These are phyloP conservation scores for Micromys minutus DNA, from an alignment of 2,113 vertebrate species.

Conservation along the genomic window DNA sequence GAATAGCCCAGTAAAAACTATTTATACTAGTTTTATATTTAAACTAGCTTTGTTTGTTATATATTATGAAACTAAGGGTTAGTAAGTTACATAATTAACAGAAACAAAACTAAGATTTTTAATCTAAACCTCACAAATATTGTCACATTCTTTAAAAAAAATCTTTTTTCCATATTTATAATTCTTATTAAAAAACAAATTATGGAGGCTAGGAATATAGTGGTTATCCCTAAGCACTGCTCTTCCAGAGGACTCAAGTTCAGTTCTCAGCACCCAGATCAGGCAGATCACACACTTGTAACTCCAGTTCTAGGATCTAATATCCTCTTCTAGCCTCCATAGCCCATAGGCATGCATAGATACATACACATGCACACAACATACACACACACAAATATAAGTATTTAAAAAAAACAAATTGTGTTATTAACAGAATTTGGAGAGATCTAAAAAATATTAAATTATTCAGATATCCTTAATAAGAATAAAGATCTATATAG, in stretches of 20 bases:
- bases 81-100: slow-evolving; percentile 28
- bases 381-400: neutral
- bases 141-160: slow-evolving; percentile 24
- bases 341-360: neutral
- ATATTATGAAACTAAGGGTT: slow-evolving; percentile 56
- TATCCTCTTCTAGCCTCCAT: neutral
- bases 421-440: slow-evolving; percentile 47
- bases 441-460: slow-evolving; percentile 21
- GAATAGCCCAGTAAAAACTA: slow-evolving; percentile 34
- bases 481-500: slow-evolving; percentile 7
- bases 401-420: neutral
- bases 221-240: neutral
- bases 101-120: slow-evolving; percentile 47
- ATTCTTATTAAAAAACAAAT: neutral
- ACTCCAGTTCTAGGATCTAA: neutral
- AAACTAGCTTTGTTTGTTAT: neutral
- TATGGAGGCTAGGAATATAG: neutral
- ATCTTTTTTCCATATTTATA: slow-evolving; percentile 44
- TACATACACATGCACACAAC: neutral
- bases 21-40: neutral
- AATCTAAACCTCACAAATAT: slow-evolving; percentile 27
- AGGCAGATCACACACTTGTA: neutral
- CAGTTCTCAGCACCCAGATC: neutral
- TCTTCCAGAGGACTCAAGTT: neutral
- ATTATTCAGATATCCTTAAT: slow-evolving; percentile 14